A percentile compares a stretch with the other conserved stretches of the same genome.
Conservation (phyloP, 2,113 vertebrate genomes). For the Hippocampus guttulatus region DNA sequence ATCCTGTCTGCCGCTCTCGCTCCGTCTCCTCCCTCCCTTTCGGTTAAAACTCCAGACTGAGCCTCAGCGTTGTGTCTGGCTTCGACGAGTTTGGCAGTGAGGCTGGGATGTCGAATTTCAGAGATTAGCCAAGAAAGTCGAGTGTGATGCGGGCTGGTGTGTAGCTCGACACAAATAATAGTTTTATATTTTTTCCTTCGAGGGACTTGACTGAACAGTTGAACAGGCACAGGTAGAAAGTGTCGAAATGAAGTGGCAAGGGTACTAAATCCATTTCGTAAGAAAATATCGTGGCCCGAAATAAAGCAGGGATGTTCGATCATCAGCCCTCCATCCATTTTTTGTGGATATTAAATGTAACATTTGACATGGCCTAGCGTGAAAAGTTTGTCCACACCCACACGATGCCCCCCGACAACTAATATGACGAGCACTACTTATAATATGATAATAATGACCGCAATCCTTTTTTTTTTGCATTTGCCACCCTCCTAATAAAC, state of each 20-base stretch:
- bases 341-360: no score
- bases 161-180: background rate
- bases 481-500: background rate
- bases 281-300: no score
- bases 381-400: no score
- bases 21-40: slow-evolving; percentile 8
- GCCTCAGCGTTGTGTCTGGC: slow-evolving; percentile 23
- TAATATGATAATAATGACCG: background rate
- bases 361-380: no score
- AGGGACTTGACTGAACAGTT: background rate
- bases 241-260: no score
- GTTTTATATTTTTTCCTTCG: background rate
- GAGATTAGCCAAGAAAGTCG: background rate
- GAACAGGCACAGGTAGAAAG: no score
- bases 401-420: no score
- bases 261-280: no score
- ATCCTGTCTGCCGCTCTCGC: slow-evolving; percentile 21
- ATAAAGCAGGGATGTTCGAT: no score
- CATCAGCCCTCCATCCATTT: no score
- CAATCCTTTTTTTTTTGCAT: background rate
- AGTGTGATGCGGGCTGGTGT: background rate
- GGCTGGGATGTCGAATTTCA: slow-evolving; percentile 12
- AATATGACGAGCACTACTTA: no score
- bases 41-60: slow-evolving; percentile 20
- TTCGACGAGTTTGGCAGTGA: background rate